phyloP scores from a whole-genome alignment of 2,888 invertebrate species.

The Apodemia duryi region DNA sequence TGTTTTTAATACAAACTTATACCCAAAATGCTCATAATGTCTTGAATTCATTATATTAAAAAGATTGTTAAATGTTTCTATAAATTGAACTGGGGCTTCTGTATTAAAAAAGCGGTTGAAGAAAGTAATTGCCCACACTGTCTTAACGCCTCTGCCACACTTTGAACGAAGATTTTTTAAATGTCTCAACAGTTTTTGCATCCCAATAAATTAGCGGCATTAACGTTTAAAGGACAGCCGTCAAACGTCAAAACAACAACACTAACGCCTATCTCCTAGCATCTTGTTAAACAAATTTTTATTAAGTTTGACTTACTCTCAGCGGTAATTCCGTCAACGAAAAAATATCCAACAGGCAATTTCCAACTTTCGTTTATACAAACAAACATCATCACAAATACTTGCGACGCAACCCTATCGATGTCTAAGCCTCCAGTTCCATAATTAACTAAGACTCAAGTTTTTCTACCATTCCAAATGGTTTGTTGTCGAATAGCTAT shows the following conservation, averaged over 20 bases:
- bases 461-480: conserved; percentile 4
- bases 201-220: conserved; percentile 18
- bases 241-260: conserved; percentile 17
- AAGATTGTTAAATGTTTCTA: conserved; percentile 16
- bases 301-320: conserved; percentile 12
- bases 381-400: conserved; percentile 14
- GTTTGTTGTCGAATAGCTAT: conserved; percentile 11
- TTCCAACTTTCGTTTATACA: conserved; percentile 12
- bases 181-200: conserved; percentile 17
- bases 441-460: background rate
- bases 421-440: background rate
- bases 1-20: conserved; percentile 12
- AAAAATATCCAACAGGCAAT: conserved; percentile 15
- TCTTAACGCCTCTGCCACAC: conserved; percentile 25
- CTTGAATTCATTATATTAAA: conserved; percentile 21
- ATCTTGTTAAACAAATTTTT: conserved; percentile 11
- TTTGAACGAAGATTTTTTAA: conserved; percentile 27
- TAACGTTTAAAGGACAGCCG: conserved; percentile 18
- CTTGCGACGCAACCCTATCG: conserved; percentile 5
- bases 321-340: conserved; percentile 11
- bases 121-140: conserved; percentile 17
- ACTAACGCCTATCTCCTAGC: background rate
- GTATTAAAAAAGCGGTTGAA: conserved; percentile 13
- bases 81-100: conserved; percentile 15
- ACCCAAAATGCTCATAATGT: conserved; percentile 17